Conservation (phyloP, 35 echinoderm and acorn worm species). For the Eucidaris tribuloides region DNA sequence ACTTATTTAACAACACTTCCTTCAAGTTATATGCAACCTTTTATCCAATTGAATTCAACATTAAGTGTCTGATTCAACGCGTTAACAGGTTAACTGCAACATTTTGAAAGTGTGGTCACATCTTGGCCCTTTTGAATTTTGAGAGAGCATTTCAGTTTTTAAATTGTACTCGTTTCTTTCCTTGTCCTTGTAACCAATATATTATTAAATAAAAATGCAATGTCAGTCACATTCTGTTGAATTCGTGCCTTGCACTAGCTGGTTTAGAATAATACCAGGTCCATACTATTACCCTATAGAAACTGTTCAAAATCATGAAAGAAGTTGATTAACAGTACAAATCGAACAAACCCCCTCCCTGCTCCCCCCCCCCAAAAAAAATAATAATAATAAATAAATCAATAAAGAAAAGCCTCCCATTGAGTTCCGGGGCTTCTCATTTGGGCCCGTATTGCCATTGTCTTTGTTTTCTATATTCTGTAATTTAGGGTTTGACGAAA, state of each 20-base stretch:
- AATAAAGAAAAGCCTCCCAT: conserved; percentile 32
- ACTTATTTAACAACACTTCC: no score
- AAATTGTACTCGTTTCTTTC: not conserved
- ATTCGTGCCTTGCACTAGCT: not conserved
- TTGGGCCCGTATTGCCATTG: conserved; percentile 12
- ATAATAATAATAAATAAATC: no score
- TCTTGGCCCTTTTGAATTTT: no score
- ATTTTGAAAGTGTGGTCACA: no score
- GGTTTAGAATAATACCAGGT: not conserved
- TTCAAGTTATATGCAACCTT: no score
- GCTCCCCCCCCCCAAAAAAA: no score
- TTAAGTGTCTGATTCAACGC: no score
- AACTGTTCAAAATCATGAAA: conserved; percentile 6
- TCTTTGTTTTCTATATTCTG: no score
- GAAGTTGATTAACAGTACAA: conserved; percentile 23
- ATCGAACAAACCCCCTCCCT: conserved; percentile 25
- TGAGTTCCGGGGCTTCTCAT: conserved; percentile 12
- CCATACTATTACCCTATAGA: not conserved
- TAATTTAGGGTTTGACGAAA: no score
- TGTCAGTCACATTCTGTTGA: not conserved
- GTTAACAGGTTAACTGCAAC: no score
- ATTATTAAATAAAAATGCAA: not conserved
- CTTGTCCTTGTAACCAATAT: not conserved
- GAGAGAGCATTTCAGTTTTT: no score
- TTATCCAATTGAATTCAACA: no score